Base-by-base conservation (phyloP, 2,797 vertebrate genomes). In the Pipistrellus nathusii region DNA sequence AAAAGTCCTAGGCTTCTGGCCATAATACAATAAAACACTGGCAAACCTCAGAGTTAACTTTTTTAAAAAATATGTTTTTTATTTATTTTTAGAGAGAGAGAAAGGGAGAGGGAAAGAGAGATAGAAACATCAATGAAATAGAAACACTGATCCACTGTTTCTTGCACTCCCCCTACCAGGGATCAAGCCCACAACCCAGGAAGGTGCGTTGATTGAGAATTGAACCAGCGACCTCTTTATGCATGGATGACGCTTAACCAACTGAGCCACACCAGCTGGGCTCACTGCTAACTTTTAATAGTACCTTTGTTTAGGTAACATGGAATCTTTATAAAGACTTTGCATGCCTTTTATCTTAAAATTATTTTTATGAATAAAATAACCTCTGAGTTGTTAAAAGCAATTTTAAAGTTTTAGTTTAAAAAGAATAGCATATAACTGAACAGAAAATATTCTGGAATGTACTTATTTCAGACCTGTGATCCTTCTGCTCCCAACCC, bases 281-380 rank as follows among this genome's bases (percentile, higher is more conserved):
- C 57, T 59, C 57, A 59, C 5, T 27, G 57, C 25, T 59, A 59
- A 59, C 25, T 59, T 59, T 59, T 59, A 88, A 51, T 20, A 55
- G 4, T 91, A 41, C n/a, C 27, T 88, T 83, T 90, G 17, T 66
- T 85, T 90, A 84, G 80, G 10, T 77, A 82, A 41, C 23, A 53
- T 23, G 66, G 57, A 69, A 17, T 69, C 64, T 55, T 91, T 57
- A 59, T 85, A 71, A 95, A 86, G 17, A 38, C 38, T 80, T 68
- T 30, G 18, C 23, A n/a, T 57, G 46, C 64, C 3, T 72, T 93
- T 77, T 71, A 80, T 85, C 14, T 77, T 89, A 84, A 75, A 41
- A 85, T 59, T 76, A 44, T 77, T 62, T 77, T 62, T 88, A 59
- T 82, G 72, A 94, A 59, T 51, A 5, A 96, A 83, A 76, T 76